phyloP scores from a whole-genome alignment of 2,113 vertebrate species.

The Sander lucioperca region DNA sequence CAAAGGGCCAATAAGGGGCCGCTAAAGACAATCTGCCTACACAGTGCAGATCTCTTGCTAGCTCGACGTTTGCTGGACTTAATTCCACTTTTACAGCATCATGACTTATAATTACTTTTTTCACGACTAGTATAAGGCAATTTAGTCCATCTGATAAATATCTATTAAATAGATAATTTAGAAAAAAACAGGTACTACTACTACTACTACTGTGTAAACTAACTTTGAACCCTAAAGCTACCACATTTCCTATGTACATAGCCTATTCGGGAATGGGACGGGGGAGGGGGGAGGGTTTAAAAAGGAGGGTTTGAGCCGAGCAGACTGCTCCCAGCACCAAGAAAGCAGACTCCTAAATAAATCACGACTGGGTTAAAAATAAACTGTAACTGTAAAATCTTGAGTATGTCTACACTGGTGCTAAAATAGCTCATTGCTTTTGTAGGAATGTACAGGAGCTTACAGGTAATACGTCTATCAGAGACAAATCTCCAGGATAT shows the following conservation, averaged over 20 bases:
- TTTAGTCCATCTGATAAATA: neutral
- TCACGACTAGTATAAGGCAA: too few species aligned
- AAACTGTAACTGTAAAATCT: slow-evolving; percentile 49
- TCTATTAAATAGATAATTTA: too few species aligned
- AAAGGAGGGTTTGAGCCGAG: slow-evolving; percentile 46
- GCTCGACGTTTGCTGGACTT: neutral
- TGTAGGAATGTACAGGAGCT: slow-evolving; percentile 16
- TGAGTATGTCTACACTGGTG: slow-evolving; percentile 10
- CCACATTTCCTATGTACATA: slow-evolving; percentile 10
- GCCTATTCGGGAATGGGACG: slow-evolving; percentile 29
- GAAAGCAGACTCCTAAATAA: slow-evolving; percentile 73
- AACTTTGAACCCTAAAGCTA: neutral
- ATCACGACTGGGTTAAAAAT: slow-evolving; percentile 77
- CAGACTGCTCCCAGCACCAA: slow-evolving; percentile 50
- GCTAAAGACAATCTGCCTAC: neutral
- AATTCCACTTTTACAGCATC: neutral
- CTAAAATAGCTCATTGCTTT: slow-evolving; percentile 40
- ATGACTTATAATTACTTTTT: neutral
- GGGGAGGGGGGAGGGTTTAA: neutral
- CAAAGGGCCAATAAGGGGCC: neutral
- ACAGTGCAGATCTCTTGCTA: neutral
- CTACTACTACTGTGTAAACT: neutral
- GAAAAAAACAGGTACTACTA: neutral
- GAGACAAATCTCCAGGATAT: slow-evolving; percentile 55
- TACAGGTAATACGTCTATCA: slow-evolving; percentile 18